phyloP scores from a whole-genome alignment of 2,113 vertebrate species.

The Scatophagus argus region DNA sequence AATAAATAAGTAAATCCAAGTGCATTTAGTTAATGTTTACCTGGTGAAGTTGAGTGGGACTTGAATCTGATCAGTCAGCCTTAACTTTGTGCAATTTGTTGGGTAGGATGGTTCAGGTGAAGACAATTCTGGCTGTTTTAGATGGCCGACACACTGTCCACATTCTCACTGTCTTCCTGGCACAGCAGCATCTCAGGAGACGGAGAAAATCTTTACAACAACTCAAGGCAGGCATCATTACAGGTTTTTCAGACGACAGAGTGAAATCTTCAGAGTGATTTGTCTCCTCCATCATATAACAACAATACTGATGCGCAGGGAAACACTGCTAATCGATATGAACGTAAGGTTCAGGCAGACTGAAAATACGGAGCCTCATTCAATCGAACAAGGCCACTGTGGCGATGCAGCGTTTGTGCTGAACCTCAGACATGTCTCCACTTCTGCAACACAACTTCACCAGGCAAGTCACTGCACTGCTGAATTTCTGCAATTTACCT shows the following conservation, averaged over 20 bases:
- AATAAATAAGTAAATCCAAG: no score
- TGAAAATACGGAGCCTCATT: no score
- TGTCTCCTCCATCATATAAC: background rate
- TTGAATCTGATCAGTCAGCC: background rate
- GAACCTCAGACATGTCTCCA: no score
- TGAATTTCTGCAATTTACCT: no score
- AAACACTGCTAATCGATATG: no score
- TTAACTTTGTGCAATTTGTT: background rate
- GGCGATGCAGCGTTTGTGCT: no score
- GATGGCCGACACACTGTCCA: background rate
- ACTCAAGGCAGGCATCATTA: slow-evolving; percentile 3
- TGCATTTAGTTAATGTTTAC: slow-evolving; percentile 9
- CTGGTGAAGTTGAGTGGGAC: slow-evolving; percentile 3
- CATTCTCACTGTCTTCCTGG: background rate
- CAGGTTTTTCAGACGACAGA: slow-evolving; percentile 4
- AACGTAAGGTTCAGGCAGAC: no score
- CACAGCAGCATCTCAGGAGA: slow-evolving; percentile 1
- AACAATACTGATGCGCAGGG: no score
- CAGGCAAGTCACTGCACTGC: no score
- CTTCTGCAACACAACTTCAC: no score
- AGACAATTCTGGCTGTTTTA: background rate
- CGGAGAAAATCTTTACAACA: no score
- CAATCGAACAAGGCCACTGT: no score
- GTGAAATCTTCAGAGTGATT: slow-evolving; percentile 6
- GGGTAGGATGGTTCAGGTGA: background rate